These are phyloP conservation scores for Tychaedon coryphoeus DNA, from an alignment of 2,113 vertebrate genomes.

Conservation along the genomic window DNA sequence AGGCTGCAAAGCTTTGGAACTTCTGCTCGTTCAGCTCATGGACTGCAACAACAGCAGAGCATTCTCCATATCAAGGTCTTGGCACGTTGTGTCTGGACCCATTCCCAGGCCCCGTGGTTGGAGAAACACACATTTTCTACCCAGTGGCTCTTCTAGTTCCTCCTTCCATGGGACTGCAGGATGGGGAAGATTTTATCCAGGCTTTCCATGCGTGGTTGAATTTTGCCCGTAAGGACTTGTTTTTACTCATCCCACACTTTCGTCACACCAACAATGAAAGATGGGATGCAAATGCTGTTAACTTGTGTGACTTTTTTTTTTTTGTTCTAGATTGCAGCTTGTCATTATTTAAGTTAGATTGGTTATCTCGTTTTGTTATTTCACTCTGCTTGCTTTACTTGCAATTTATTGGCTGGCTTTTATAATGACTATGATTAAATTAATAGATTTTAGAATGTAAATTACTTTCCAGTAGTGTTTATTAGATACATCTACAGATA, in stretches of 20 bases:
- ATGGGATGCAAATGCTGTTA: neutral
- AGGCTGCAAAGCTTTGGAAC: neutral
- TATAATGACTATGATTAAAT: constrained; percentile 64
- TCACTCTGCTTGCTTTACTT: constrained; percentile 66
- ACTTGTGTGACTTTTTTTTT: constrained; percentile 46
- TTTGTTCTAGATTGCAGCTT: constrained; percentile 32
- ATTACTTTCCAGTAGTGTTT: constrained; percentile 64
- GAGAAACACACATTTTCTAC: neutral
- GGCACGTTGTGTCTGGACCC: neutral
- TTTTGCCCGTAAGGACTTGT: constrained; percentile 28
- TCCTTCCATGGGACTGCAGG: neutral
- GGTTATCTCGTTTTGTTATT: constrained; percentile 67
- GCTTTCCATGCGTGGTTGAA: neutral
- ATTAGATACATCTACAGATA: constrained; percentile 54
- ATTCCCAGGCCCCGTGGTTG: neutral
- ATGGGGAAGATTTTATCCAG: constrained; percentile 20
- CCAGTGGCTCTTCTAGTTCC: neutral
- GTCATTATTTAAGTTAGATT: constrained; percentile 68
- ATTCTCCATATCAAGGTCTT: neutral
- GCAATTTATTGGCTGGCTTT: constrained; percentile 52
- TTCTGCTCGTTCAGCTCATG: neutral
- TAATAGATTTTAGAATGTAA: constrained; percentile 65
- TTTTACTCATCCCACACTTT: constrained; percentile 42
- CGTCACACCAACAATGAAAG: neutral
- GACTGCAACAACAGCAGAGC: neutral